phyloP scores from a whole-genome alignment of 2,113 vertebrate genomes.

The Dolichotis patagonum region DNA sequence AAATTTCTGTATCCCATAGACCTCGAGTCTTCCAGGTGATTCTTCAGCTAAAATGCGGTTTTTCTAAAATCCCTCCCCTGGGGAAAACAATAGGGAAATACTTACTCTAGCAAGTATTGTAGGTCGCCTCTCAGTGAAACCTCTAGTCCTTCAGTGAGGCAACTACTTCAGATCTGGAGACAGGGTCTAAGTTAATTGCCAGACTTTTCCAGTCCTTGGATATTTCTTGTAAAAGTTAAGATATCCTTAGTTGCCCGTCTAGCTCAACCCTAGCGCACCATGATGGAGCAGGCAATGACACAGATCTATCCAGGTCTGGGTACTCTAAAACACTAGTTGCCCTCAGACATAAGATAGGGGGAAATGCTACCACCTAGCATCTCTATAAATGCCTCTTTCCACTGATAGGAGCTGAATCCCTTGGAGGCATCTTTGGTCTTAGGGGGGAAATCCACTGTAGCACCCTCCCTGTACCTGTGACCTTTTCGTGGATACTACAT shows the following conservation, averaged over 20 bases:
- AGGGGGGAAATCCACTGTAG: background rate
- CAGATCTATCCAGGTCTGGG: background rate
- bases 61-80: background rate
- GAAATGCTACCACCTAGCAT: background rate
- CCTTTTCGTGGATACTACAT: background rate
- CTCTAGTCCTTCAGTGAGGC: background rate
- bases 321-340: background rate
- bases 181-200: background rate
- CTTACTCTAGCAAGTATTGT: background rate
- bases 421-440: background rate
- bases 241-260: background rate
- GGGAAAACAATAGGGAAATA: background rate
- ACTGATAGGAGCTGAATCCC: background rate
- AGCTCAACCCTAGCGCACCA: background rate
- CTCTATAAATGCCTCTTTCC: background rate
- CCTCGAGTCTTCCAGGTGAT: background rate
- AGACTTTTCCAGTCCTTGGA: background rate
- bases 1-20: background rate
- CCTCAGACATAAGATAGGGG: background rate
- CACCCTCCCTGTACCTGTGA: background rate
- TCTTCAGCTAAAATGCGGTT: background rate
- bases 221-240: background rate
- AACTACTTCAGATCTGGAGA: background rate
- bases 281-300: background rate
- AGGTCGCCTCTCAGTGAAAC: background rate